Percentiles rank a stretch among this genome's conserved stretches.
Conservation (phyloP, 2,797 vertebrate genomes). For the Karalla daura region DNA sequence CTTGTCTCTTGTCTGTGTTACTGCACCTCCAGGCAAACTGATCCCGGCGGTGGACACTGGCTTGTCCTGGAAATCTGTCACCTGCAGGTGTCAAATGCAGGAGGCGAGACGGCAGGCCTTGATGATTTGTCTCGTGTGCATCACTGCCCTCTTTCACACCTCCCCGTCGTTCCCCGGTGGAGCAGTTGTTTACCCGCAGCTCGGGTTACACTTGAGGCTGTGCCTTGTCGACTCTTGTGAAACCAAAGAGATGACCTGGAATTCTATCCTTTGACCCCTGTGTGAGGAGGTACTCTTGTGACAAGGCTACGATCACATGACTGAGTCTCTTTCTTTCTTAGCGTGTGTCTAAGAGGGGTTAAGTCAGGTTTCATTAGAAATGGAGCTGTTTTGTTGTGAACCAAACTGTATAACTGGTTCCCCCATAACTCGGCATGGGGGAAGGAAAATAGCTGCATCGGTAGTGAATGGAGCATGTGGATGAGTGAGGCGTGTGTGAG, state of each 20-base stretch:
- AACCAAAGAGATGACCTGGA: conserved; percentile 74
- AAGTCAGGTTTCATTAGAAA: too few relatives aligned
- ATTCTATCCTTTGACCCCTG: conserved; percentile 64
- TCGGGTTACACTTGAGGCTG: conserved; percentile 67
- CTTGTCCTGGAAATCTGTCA: conserved; percentile 62
- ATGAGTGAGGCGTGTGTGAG: too few relatives aligned
- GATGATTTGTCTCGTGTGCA: conserved; percentile 48
- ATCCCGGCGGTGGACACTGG: conserved; percentile 48
- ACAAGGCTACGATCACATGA: conserved; percentile 33
- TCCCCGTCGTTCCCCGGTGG: conserved; percentile 22
- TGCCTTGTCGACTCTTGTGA: conserved; percentile 59
- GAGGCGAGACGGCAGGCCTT: conserved; percentile 15
- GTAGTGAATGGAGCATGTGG: too few relatives aligned
- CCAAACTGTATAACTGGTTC: too few relatives aligned
- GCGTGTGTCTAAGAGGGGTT: too few relatives aligned
- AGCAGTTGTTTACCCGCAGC: conserved; percentile 68
- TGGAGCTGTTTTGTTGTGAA: too few relatives aligned
- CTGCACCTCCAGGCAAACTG: conserved; percentile 35
- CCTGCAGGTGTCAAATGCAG: conserved; percentile 66
- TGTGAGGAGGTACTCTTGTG: conserved; percentile 38
- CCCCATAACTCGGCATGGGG: too few relatives aligned
- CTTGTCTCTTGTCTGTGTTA: conserved; percentile 35
- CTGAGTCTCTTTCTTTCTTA: not conserved
- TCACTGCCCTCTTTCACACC: conserved; percentile 57
- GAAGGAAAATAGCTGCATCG: too few relatives aligned